phyloP scores from a whole-genome alignment of 1,140 invertebrate species.

The Trichoplusia ni region DNA sequence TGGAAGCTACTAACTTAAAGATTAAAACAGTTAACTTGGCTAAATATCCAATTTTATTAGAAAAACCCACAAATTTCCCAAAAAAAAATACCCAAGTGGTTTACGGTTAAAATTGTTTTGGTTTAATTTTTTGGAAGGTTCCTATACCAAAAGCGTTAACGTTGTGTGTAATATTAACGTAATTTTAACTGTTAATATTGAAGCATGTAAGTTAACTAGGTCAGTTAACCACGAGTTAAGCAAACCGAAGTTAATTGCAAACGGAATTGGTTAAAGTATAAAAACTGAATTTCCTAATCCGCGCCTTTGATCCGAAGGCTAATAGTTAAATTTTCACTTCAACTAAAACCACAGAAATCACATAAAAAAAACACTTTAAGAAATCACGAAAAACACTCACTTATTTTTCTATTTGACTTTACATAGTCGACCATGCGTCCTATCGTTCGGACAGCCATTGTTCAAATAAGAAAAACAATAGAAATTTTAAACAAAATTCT shows the following conservation, averaged over 20 bases:
- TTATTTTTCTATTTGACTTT: conserved; percentile 48
- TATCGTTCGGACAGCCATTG: conserved; percentile 34
- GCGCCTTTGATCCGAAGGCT: background rate
- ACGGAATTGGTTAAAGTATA: background rate
- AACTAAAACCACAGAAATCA: background rate
- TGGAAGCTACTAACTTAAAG: no score
- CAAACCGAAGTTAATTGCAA: conserved; percentile 5
- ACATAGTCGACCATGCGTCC: conserved; percentile 37
- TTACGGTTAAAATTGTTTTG: no score
- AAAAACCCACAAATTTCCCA: no score
- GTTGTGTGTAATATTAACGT: no score
- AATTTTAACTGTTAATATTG: no score
- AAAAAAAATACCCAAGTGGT: no score
- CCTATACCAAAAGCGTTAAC: no score
- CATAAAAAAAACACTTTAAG: conserved; percentile 21
- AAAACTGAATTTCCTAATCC: conserved; percentile 5
- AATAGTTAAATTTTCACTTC: background rate
- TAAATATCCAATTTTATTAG: no score
- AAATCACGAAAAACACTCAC: conserved; percentile 52
- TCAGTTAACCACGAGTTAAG: background rate
- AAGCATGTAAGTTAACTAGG: no score
- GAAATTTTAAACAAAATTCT: background rate
- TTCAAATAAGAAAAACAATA: conserved; percentile 13
- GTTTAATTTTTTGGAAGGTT: no score
- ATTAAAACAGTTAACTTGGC: no score